phyloP scores from a whole-genome alignment of 2,888 invertebrate genomes.

The Leptopterna dolabrata region DNA sequence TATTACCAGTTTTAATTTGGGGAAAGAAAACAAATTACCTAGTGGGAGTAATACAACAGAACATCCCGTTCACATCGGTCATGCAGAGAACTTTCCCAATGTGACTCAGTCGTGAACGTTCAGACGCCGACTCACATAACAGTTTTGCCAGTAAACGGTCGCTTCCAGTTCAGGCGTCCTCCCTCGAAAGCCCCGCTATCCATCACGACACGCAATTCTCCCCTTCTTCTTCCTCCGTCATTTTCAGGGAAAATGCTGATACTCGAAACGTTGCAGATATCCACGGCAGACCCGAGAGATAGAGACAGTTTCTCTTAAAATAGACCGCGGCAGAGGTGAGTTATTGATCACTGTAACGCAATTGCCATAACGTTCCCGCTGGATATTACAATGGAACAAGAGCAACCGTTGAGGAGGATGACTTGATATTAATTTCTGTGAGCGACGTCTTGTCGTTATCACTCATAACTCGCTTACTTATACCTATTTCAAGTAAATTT shows the following conservation, averaged over 20 bases:
- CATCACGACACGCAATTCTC: not conserved
- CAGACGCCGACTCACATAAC: too few relatives aligned
- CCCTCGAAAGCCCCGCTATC: not conserved
- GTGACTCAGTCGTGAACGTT: not conserved
- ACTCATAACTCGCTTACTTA: too few relatives aligned
- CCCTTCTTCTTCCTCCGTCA: not conserved
- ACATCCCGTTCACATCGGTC: too few relatives aligned
- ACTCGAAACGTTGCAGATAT: not conserved
- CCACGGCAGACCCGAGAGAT: not conserved
- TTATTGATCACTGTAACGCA: not conserved
- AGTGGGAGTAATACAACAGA: too few relatives aligned
- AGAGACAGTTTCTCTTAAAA: not conserved
- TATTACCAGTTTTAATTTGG: too few relatives aligned
- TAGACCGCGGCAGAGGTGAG: not conserved
- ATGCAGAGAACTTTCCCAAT: not conserved
- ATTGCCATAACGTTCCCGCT: not conserved
- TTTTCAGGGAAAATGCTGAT: not conserved
- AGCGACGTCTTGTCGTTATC: too few relatives aligned
- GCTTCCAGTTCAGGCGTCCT: not conserved
- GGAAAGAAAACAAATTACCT: too few relatives aligned
- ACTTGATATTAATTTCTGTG: too few relatives aligned
- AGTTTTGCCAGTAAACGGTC: not conserved
- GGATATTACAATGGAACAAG: not conserved
- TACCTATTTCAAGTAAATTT: too few relatives aligned
- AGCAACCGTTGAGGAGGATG: too few relatives aligned